These are phyloP conservation scores for Regulus satrapa DNA, from an alignment of 2,113 vertebrate species.

Conservation along the genomic window DNA sequence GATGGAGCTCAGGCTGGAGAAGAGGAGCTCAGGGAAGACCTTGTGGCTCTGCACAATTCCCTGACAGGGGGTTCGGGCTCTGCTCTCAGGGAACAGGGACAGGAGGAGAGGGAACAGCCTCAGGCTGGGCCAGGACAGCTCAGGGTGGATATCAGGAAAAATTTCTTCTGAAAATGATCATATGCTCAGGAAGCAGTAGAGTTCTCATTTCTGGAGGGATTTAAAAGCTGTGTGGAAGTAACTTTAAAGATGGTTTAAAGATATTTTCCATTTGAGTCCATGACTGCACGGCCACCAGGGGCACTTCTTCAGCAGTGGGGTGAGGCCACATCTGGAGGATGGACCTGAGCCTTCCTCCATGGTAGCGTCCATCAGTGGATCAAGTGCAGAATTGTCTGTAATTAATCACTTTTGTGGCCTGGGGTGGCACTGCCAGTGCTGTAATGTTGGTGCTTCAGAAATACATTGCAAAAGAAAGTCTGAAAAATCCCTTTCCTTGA, in stretches of 20 bases:
- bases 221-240: background rate
- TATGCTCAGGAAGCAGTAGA: background rate
- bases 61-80: accelerated
- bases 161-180: background rate
- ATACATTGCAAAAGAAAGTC: background rate
- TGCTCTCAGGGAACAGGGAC: background rate
- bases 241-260: background rate
- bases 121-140: background rate
- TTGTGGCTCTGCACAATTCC: background rate
- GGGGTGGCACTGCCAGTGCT: background rate
- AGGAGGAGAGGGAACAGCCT: accelerated
- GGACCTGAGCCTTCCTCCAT: background rate
- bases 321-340: background rate
- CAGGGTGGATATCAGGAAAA: accelerated
- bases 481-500: background rate
- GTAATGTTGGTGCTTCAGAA: background rate
- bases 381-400: background rate
- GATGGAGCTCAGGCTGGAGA: background rate
- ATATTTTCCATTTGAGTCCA: background rate
- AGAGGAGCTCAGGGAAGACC: background rate
- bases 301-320: background rate
- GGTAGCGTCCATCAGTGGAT: background rate
- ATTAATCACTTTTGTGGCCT: background rate
- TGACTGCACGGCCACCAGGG: background rate
- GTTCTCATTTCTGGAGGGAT: background rate